A percentile compares a stretch with the other conserved stretches of the same genome.
These are phyloP conservation scores for Cheilosia impressa DNA, from an alignment of 2,888 invertebrate species.

Conservation along the genomic window DNA sequence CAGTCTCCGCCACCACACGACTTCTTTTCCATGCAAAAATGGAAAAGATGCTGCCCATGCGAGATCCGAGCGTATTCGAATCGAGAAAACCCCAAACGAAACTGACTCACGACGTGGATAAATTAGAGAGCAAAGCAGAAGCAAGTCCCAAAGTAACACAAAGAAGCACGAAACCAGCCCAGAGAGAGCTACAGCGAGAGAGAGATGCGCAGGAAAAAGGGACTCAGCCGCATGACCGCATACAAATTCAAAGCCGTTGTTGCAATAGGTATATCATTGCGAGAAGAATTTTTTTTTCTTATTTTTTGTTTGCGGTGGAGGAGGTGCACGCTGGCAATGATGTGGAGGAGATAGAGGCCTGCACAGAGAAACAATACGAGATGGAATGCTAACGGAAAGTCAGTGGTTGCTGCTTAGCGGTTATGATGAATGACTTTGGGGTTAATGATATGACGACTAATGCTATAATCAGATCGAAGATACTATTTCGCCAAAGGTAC, in stretches of 20 bases:
- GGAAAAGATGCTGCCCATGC: slow-evolving; percentile 27
- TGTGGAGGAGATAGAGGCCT: not conserved
- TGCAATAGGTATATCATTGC: slow-evolving; percentile 38
- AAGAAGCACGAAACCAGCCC: slow-evolving; percentile 49
- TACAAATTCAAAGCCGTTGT: slow-evolving; percentile 40
- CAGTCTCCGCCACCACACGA: slow-evolving; percentile 49
- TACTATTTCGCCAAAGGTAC: slow-evolving; percentile 54
- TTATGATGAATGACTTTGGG: slow-evolving; percentile 73
- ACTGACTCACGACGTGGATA: slow-evolving; percentile 73
- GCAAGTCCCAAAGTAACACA: slow-evolving; percentile 41
- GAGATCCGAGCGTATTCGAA: slow-evolving; percentile 26
- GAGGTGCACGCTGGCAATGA: slow-evolving; percentile 5
- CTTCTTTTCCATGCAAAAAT: slow-evolving; percentile 56
- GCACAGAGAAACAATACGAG: slow-evolving; percentile 45
- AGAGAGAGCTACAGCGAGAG: slow-evolving; percentile 42
- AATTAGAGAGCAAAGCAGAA: slow-evolving; percentile 64
- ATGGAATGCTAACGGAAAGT: slow-evolving; percentile 72
- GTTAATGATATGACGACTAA: slow-evolving; percentile 74
- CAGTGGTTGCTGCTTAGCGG: slow-evolving; percentile 73
- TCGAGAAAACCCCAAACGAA: slow-evolving; percentile 42
- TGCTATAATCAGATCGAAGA: slow-evolving; percentile 67
- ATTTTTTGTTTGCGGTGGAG: slow-evolving; percentile 44
- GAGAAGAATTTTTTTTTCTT: slow-evolving; percentile 6
- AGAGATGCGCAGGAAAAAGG: slow-evolving; percentile 39
- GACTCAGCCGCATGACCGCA: slow-evolving; percentile 61